These are phyloP conservation scores for Tetraodon nigroviridis DNA, from an alignment of 2,113 vertebrate species.

Conservation along the genomic window DNA sequence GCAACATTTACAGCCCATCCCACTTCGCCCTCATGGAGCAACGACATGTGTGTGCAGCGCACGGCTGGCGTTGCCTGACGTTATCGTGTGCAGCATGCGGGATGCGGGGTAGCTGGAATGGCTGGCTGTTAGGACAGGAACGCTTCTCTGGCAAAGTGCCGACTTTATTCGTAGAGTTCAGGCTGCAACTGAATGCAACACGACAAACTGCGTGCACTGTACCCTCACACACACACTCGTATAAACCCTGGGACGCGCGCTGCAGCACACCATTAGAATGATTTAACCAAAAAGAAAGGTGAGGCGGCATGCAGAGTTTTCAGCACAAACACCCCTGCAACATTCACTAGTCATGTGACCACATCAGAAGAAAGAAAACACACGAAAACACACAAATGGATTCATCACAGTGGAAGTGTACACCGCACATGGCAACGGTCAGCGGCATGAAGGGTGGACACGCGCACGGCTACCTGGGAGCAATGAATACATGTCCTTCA, in stretches of 20 bases:
- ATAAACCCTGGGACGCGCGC: neutral
- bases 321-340: neutral
- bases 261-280: too few species aligned
- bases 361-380: neutral
- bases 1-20: slow-evolving; percentile 13
- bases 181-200: slow-evolving; percentile 6
- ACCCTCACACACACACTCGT: too few species aligned
- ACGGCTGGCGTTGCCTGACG: slow-evolving; percentile 1
- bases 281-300: slow-evolving; percentile 21
- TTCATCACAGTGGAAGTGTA: slow-evolving; percentile 16
- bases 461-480: slow-evolving; percentile 97
- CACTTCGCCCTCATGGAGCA: slow-evolving; percentile 3
- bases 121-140: neutral
- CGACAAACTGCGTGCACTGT: neutral
- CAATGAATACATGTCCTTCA: slow-evolving; percentile 99
- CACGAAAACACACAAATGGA: neutral
- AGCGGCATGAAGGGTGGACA: slow-evolving; percentile 62
- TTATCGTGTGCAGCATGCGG: slow-evolving; percentile 31
- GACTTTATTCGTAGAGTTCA: slow-evolving; percentile 19
- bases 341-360: neutral
- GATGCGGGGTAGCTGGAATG: slow-evolving; percentile 7
- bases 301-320: slow-evolving; percentile 30
- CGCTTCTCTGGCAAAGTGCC: slow-evolving; percentile 19
- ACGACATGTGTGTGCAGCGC: slow-evolving; percentile 12
- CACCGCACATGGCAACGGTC: slow-evolving; percentile 30